Percentiles rank a stretch among this genome's conserved stretches.
phyloP scores from a whole-genome alignment of 2,113 vertebrate genomes.

The Centrocercus urophasianus region DNA sequence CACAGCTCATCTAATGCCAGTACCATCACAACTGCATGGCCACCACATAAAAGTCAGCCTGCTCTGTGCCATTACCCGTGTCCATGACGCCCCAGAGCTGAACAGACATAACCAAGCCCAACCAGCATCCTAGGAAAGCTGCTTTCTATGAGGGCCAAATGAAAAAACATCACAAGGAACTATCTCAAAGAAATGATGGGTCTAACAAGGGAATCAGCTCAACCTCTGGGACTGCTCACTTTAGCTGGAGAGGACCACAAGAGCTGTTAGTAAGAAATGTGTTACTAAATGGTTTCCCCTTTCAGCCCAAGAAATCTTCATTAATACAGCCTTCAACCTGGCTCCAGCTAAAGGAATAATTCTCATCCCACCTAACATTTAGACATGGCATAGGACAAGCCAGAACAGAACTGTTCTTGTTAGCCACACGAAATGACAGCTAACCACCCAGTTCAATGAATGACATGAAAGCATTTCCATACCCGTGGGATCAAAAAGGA shows the following conservation, averaged over 20 bases:
- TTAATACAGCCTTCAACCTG: not conserved
- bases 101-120: slow-evolving; percentile 53
- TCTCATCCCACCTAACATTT: not conserved
- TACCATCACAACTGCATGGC: not conserved
- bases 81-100: slow-evolving; percentile 31
- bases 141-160: not conserved
- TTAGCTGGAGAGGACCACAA: not conserved
- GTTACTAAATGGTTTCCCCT: not conserved
- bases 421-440: slow-evolving; percentile 35
- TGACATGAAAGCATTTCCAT: not conserved
- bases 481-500: slow-evolving; percentile 31
- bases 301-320: not conserved
- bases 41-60: not conserved
- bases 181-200: not conserved
- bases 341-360: not conserved
- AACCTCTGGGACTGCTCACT: not conserved
- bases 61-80: not conserved
- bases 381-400: not conserved
- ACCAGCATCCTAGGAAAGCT: not conserved
- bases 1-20: not conserved
- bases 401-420: not conserved
- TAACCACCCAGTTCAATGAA: slow-evolving; percentile 28
- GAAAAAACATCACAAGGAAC: not conserved
- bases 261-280: not conserved
- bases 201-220: not conserved